Base-by-base conservation (phyloP, 2,113 vertebrate species). In the Entosphenus tridentatus region DNA sequence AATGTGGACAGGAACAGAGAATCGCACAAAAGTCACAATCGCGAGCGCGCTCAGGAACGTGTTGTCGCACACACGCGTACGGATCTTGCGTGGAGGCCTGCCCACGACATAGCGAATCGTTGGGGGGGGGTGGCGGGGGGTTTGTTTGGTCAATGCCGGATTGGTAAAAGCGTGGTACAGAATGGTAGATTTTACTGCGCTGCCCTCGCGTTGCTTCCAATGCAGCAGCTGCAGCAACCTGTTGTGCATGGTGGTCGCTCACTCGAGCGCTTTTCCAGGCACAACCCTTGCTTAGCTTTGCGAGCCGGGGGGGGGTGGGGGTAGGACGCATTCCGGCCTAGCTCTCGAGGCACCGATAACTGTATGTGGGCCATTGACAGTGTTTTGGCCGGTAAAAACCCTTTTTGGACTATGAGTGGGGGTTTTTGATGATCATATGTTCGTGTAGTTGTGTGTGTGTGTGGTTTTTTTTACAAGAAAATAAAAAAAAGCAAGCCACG, bases 41-140 rank as follows among this genome's bases (percentile, higher is more conserved):
- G 11, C 9, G 68, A 17, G 9, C 56, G 68, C 10, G 68, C 14
- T 56, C 68, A 9, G 16, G 16, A 56, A 54, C 56, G 68, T 68
- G 56, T 8, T 13, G 9, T 55, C 56, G 68, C 14, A 54, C 7
- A 8, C 21, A 11, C 8, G 10, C 68, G n/a, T 13, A 54, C 3
- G 11, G 13, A 17, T 69, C n/a, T 16, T 8, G 70, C 10, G 68
- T 56, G 58, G 68, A 68, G 56, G 69, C 69, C 56, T 73, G 74
- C 11, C 59, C 8, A 1, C 76, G 76, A 55, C 73, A 71, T 6
- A 67, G 68, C 12, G 69, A 74, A 74, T 77, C 72, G 9, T 3
- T 39, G n/a, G 56, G 69, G 57, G 56, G 1, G n/a, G 18, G 18
- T 2, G 18, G 39, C 10, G n/a, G 11, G 13, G 10, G 1, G 4